Conservation (phyloP, 2,888 invertebrate species). For the Sesamia inferens region DNA sequence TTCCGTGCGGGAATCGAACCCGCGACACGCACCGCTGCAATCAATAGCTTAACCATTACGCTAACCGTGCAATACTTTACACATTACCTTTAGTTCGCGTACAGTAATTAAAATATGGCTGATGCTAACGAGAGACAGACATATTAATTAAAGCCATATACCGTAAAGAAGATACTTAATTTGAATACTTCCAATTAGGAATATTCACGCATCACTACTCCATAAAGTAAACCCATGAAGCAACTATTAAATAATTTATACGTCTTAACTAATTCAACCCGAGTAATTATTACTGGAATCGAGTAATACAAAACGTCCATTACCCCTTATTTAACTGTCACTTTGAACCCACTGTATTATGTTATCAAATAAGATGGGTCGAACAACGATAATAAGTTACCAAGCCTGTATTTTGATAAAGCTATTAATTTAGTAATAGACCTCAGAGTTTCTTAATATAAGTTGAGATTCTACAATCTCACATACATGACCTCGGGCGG, state of each 20-base stretch:
- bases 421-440: neutral
- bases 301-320: constrained; percentile 22
- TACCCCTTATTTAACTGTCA: constrained; percentile 19
- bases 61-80: too few relatives aligned
- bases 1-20: too few relatives aligned
- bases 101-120: too few relatives aligned
- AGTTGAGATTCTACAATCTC: neutral
- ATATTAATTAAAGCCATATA: neutral
- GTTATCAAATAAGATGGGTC: neutral
- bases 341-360: constrained; percentile 21
- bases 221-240: constrained; percentile 17
- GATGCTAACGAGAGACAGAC: too few relatives aligned
- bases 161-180: neutral
- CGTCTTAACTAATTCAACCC: constrained; percentile 18
- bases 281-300: constrained; percentile 11
- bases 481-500: too few relatives aligned
- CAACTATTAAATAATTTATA: constrained; percentile 16
- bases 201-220: constrained; percentile 18
- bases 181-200: constrained; percentile 9
- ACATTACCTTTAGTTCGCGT: too few relatives aligned
- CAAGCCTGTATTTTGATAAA: constrained; percentile 1
- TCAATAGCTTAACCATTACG: too few relatives aligned
- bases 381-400: neutral
- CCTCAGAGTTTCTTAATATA: neutral
- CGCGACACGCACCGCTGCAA: too few relatives aligned